Percentiles rank a stretch among this genome's conserved stretches.
Conservation (phyloP, 2,797 vertebrate species). For the Mycteria americana region DNA sequence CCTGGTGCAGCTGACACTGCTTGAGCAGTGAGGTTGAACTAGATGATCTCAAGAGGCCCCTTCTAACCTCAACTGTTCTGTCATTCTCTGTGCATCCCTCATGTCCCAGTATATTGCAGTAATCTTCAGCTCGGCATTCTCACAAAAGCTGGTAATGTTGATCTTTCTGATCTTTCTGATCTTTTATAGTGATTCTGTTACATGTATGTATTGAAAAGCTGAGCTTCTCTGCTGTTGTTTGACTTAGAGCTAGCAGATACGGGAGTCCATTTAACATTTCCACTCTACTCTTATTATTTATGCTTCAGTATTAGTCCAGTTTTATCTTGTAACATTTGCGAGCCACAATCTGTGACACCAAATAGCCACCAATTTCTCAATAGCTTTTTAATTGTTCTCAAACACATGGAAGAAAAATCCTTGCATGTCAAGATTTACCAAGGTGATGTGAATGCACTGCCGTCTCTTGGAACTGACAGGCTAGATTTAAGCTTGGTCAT, state of each 20-base stretch:
- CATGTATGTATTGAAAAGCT: background rate
- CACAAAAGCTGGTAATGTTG: background rate
- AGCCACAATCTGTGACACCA: background rate
- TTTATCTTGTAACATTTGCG: background rate
- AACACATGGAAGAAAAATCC: background rate
- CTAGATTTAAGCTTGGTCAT: background rate
- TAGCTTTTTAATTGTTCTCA: background rate
- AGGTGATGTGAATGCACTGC: background rate
- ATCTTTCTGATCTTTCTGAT: background rate
- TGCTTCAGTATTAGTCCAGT: background rate
- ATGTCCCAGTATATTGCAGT: background rate
- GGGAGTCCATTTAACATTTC: background rate
- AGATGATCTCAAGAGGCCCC: background rate
- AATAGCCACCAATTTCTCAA: background rate
- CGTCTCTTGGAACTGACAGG: background rate
- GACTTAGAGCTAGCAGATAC: background rate
- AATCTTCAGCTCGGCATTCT: background rate
- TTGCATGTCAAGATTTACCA: background rate
- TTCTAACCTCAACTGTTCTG: background rate
- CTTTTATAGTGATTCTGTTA: background rate
- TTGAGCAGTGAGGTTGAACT: background rate
- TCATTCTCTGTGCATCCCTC: background rate
- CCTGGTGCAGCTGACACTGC: background rate
- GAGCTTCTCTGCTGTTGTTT: background rate
- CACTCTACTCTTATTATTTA: background rate